Conservation (phyloP, 1,140 invertebrate species). For the Paralvinella palmiformis region DNA sequence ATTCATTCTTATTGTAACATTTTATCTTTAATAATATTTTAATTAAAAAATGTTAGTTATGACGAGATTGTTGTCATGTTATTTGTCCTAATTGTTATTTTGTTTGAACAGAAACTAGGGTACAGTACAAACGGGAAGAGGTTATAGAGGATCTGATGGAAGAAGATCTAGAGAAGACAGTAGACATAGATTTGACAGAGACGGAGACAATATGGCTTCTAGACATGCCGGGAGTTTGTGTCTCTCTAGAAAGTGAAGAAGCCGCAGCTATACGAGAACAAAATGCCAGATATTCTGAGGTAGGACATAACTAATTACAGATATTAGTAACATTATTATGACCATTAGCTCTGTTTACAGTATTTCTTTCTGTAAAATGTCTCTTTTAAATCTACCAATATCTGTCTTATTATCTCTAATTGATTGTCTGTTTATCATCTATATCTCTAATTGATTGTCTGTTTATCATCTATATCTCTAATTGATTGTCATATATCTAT, state of each 20-base stretch:
- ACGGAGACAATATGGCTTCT: slow-evolving; percentile 47
- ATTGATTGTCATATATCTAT: too few relatives aligned
- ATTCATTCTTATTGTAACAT: background rate
- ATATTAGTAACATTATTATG: background rate
- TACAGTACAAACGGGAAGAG: slow-evolving; percentile 36
- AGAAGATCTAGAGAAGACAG: slow-evolving; percentile 35
- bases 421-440: too few relatives aligned
- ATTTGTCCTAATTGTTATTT: too few relatives aligned
- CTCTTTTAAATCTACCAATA: too few relatives aligned
- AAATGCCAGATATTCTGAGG: slow-evolving; percentile 42
- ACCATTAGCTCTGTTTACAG: too few relatives aligned
- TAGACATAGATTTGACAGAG: slow-evolving; percentile 40
- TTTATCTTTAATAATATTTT: slow-evolving; percentile 2
- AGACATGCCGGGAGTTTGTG: slow-evolving; percentile 39
- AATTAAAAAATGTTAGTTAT: too few relatives aligned
- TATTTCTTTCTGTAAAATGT: too few relatives aligned
- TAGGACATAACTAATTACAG: slow-evolving; percentile 18
- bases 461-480: too few relatives aligned
- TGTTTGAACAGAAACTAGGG: slow-evolving; percentile 23
- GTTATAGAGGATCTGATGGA: slow-evolving; percentile 37
- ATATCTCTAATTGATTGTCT: too few relatives aligned
- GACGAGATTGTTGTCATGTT: too few relatives aligned
- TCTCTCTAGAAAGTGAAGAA: slow-evolving; percentile 40
- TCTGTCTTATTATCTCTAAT: too few relatives aligned
- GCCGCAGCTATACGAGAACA: slow-evolving; percentile 29